Evolutionary conservation across 92 coral and sea anemone species (phyloP).

Genomic region (Palythoa grandiflora): DNA sequence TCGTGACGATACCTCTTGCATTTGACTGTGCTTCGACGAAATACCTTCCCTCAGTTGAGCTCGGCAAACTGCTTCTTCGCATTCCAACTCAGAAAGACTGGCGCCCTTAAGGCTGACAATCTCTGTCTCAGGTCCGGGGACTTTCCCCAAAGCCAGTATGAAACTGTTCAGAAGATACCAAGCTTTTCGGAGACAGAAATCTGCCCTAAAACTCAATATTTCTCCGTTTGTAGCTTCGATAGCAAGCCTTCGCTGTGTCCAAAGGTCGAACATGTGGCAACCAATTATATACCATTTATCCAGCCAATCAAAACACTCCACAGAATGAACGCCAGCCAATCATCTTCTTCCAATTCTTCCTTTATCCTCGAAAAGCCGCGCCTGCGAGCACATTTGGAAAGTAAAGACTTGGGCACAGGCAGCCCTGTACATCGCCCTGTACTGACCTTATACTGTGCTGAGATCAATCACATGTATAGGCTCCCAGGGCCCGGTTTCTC

Average conservation of each 20-base stretch:
- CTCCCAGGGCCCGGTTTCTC: no score
- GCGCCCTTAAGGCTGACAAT: slow-evolving; percentile 94
- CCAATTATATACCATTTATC: slow-evolving; percentile 5
- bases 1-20: slow-evolving; percentile 79
- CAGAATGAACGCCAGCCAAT: slow-evolving; percentile 38
- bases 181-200: slow-evolving; percentile 44
- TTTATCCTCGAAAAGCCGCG: not conserved
- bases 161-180: slow-evolving; percentile 84
- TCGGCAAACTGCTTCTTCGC: slow-evolving; percentile 91
- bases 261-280: slow-evolving; percentile 24
- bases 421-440: no score
- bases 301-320: slow-evolving; percentile 52
- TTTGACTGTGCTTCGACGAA: slow-evolving; percentile 98
- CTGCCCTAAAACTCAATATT: slow-evolving; percentile 31
- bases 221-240: slow-evolving; percentile 96
- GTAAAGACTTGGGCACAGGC: not conserved
- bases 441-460: no score
- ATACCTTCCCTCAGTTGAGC: slow-evolving; percentile 81
- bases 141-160: slow-evolving; percentile 99
- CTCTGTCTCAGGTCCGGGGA: slow-evolving; percentile 99
- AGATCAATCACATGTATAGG: no score
- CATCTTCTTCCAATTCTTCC: slow-evolving; percentile 31
- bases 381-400: not conserved
- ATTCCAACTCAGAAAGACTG: slow-evolving; percentile 77
- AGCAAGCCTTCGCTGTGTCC: slow-evolving; percentile 99